A percentile compares a stretch with the other conserved stretches of the same genome.
Evolutionary conservation across 1,140 invertebrate genomes (phyloP).

Genomic region (Drosophila ohnishii): DNA sequence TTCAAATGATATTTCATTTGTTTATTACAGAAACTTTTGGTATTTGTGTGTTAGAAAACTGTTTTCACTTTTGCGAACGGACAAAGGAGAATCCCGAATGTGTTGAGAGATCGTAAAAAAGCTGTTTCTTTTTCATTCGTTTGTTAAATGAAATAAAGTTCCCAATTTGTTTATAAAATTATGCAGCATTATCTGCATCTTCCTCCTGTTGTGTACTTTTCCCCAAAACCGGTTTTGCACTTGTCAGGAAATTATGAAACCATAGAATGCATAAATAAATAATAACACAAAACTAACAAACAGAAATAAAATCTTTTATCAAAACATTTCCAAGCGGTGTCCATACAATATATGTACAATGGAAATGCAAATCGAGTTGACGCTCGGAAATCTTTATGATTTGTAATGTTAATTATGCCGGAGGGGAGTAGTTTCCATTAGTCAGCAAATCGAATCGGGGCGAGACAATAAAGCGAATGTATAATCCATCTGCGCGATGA

Average conservation of each 20-base stretch:
- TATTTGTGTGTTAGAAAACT: conserved; percentile 38
- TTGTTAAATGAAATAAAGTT: conserved; percentile 15
- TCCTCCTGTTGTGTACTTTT: conserved; percentile 18
- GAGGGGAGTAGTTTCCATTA: conserved; percentile 53
- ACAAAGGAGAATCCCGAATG: conserved; percentile 41
- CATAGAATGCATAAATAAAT: conserved; percentile 72
- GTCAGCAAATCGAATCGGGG: conserved; percentile 56
- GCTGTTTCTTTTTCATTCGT: conserved; percentile 2
- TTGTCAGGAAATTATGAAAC: conserved; percentile 66
- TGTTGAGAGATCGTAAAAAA: conserved; percentile 48
- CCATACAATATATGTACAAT: conserved; percentile 41
- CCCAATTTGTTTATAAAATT: conserved; percentile 56
- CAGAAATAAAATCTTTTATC: conserved; percentile 44
- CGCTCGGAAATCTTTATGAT: conserved; percentile 65
- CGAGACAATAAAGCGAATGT: conserved; percentile 60
- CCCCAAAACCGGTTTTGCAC: conserved; percentile 60
- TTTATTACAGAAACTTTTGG: conserved; percentile 31
- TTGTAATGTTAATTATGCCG: conserved; percentile 75
- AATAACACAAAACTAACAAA: conserved; percentile 57
- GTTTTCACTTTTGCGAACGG: conserved; percentile 74
- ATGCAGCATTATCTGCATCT: conserved; percentile 25
- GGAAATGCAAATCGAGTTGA: conserved; percentile 62
- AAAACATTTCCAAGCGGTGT: conserved; percentile 18
- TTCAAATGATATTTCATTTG: conserved; percentile 47
- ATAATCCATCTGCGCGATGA: conserved; percentile 28